Conservation (phyloP, 2,113 vertebrate genomes). For the Alces alces region DNA sequence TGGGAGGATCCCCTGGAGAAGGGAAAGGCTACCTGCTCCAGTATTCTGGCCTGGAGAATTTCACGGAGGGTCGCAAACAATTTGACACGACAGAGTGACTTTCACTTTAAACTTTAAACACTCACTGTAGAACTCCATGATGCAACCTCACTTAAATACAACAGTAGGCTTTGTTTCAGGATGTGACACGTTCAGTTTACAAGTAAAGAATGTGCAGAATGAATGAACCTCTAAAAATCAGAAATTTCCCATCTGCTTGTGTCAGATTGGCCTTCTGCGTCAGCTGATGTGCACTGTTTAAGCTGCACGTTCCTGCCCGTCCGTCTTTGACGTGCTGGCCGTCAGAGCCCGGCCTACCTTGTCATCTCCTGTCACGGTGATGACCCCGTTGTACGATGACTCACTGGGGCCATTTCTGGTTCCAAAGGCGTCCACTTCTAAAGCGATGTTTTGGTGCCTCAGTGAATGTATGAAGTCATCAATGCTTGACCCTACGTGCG, state of each 20-base stretch:
- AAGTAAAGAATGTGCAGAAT: not conserved
- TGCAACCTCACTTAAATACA: not conserved
- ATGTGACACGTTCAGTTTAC: not conserved
- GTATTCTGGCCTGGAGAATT: not conserved
- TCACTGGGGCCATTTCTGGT: slow-evolving; percentile 79
- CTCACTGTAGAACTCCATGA: not conserved
- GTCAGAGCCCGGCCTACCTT: slow-evolving; percentile 76
- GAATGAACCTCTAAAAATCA: not conserved
- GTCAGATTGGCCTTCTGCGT: not conserved
- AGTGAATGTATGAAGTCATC: slow-evolving; percentile 84
- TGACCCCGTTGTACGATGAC: slow-evolving; percentile 85
- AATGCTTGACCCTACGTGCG: slow-evolving; percentile 82
- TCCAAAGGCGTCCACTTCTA: slow-evolving; percentile 82
- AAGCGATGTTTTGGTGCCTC: slow-evolving; percentile 83
- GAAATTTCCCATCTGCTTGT: not conserved
- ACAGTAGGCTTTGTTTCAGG: not conserved
- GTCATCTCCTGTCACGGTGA: slow-evolving; percentile 80
- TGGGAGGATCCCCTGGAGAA: not conserved
- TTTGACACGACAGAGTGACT: not conserved
- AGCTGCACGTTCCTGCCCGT: fast-evolving
- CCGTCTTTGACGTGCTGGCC: not conserved
- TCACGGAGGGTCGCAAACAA: not conserved
- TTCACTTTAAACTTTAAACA: not conserved
- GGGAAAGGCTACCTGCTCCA: not conserved
- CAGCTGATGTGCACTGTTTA: not conserved